Evolutionary conservation across 2,888 invertebrate genomes (phyloP).

Genomic region (Ectemnius continuus): DNA sequence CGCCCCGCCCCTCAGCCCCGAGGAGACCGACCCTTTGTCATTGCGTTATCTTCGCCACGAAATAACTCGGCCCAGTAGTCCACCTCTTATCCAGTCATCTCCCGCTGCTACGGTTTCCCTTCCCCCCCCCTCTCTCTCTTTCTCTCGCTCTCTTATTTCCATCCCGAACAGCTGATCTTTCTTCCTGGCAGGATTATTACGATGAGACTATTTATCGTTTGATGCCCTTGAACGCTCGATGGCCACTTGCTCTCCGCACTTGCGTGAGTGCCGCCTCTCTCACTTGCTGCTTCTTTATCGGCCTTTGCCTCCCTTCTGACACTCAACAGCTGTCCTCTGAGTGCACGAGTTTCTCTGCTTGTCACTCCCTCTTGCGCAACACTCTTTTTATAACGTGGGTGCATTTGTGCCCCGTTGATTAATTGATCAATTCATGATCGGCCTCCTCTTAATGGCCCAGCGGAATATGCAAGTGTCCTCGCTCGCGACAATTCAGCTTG

Average conservation of each 20-base stretch:
- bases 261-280: not conserved
- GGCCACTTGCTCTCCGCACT: not conserved
- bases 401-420: no score
- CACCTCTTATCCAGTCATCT: slow-evolving; percentile 31
- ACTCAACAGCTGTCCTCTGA: not conserved
- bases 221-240: not conserved
- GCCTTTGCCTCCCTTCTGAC: not conserved
- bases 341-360: not conserved
- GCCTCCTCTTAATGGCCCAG: slow-evolving; percentile 35
- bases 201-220: slow-evolving; percentile 16
- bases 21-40: slow-evolving; percentile 23
- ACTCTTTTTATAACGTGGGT: no score
- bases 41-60: slow-evolving; percentile 43
- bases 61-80: slow-evolving; percentile 41
- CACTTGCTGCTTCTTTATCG: not conserved
- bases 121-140: no score
- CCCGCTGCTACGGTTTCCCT: slow-evolving; percentile 4
- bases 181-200: slow-evolving; percentile 29
- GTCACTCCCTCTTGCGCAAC: no score
- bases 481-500: slow-evolving; percentile 29
- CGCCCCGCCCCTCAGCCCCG: not conserved
- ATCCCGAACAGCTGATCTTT: slow-evolving; percentile 32
- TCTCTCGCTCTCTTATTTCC: not conserved
- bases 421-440: not conserved
- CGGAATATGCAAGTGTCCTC: slow-evolving; percentile 21